Evolutionary conservation across 2,888 invertebrate species (phyloP), one percentile per base, ranked within the genome.

Genomic region (Tholera decimalis): DNA sequence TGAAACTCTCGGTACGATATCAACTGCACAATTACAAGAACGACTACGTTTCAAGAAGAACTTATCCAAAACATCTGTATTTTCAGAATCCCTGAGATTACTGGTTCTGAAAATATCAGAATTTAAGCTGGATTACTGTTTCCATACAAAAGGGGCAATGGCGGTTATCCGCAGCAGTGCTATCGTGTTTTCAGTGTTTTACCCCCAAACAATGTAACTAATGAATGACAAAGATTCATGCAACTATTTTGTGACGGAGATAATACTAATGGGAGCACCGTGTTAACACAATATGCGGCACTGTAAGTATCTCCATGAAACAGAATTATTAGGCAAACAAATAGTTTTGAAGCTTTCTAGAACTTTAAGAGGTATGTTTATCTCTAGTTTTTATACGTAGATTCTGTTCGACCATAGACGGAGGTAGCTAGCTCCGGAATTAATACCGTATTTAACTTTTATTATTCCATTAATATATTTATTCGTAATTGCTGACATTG

Each of bases 221-320:
- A 53, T 67, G 39, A 50, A 73, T 49, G 49, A 68, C 53, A 68
- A 62, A 54, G 69, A 50, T 55, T 50, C 47, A 54, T 68, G 56
- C 73, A 67, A 47, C 53, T 54, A 56, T 56, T 24, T 33, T 47
- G 56, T 11, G 5, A 22, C 33, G 35, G 28, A 30, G 53, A 50
- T 47, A 61, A 53, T 30, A 35, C 8, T 26, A 18, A 67, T 41
- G 15, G 44, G 7, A 50, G 24, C 37, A 54, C 43, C 53, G 43
- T 43, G 20, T 35, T 28, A n/a, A n/a, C n/a, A 2, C 5, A n/a
- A 60, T 26, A 11, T 8, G 24, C 8, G 11, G 20, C 24, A 51
- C 54, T 20, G 24, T 37, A 13, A 13, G 13, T 3, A n/a, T 13
- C 0, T 2, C 13, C 28, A 35, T 35, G 33, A 20, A 46, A 20